Conservation (phyloP, 2,888 invertebrate species). For the Sthenelais limicola region DNA sequence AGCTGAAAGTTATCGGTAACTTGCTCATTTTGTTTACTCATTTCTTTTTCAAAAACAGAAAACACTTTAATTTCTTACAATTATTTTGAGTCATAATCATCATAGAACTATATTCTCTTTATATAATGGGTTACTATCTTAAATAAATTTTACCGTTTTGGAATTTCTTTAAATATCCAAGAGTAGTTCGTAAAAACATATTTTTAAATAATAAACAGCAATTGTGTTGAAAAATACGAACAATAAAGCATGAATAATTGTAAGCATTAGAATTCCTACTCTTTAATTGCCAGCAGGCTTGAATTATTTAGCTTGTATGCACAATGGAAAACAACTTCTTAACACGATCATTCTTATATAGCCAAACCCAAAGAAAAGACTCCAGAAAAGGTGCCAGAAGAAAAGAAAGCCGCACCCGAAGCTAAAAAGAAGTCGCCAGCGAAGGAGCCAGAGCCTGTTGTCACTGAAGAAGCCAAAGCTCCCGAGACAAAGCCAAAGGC, state of each 20-base stretch:
- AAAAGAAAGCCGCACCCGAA: conserved; percentile 15
- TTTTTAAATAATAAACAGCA: too few relatives aligned
- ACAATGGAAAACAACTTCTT: neutral
- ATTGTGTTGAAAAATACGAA: too few relatives aligned
- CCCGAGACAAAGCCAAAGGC: conserved; percentile 35
- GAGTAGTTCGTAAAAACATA: too few relatives aligned
- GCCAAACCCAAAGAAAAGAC: conserved; percentile 46
- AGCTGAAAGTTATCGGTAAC: conserved; percentile 65
- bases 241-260: too few relatives aligned
- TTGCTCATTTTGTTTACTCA: neutral
- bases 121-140: neutral
- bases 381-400: conserved; percentile 49
- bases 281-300: too few relatives aligned
- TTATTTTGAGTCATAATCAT: neutral
- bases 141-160: too few relatives aligned
- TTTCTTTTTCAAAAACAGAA: conserved; percentile 52
- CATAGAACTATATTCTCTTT: neutral
- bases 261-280: too few relatives aligned
- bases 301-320: too few relatives aligned
- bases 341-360: conserved; percentile 22
- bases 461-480: conserved; percentile 49
- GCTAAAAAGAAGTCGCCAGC: conserved; percentile 39
- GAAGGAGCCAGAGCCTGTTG: conserved; percentile 44
- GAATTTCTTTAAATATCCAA: too few relatives aligned
- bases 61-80: neutral